These are phyloP conservation scores for Columba guinea DNA, from an alignment of 2,797 vertebrate species.

Conservation along the genomic window DNA sequence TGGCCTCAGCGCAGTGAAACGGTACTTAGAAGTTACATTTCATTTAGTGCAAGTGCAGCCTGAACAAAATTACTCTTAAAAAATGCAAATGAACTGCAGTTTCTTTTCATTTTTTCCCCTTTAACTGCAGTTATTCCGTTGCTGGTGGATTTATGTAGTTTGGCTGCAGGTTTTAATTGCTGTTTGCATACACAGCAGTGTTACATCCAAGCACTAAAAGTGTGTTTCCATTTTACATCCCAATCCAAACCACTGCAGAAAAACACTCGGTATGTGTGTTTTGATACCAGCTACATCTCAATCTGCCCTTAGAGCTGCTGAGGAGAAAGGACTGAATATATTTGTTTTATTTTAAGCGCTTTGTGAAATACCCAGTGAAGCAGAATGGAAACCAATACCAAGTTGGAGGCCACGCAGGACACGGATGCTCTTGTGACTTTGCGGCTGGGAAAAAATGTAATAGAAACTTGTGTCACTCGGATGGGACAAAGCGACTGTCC, in stretches of 20 bases:
- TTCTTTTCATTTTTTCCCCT: slow-evolving; percentile 9
- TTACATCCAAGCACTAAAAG: neutral
- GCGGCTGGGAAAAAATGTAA: neutral
- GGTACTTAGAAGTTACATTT: neutral
- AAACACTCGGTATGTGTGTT: neutral
- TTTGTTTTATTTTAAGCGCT: neutral
- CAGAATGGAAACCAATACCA: neutral
- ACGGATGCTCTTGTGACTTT: neutral
- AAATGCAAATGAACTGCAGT: slow-evolving; percentile 40
- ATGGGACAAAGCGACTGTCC: neutral
- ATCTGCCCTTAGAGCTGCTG: neutral
- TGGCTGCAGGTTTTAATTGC: slow-evolving; percentile 54
- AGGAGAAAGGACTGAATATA: neutral
- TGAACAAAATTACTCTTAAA: slow-evolving; percentile 22
- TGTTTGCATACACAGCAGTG: slow-evolving; percentile 8
- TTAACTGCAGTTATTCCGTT: neutral
- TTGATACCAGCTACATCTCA: neutral
- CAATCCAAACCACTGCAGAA: neutral
- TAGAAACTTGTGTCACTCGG: neutral
- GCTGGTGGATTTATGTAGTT: slow-evolving; percentile 11
- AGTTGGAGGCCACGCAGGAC: neutral
- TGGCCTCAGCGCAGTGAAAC: neutral
- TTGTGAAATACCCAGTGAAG: neutral
- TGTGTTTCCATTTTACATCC: neutral
- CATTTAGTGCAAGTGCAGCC: neutral